Evolutionary conservation across 2,113 vertebrate species (phyloP), one percentile per base, ranked within the genome.

Genomic region (Pholis gunnellus): DNA sequence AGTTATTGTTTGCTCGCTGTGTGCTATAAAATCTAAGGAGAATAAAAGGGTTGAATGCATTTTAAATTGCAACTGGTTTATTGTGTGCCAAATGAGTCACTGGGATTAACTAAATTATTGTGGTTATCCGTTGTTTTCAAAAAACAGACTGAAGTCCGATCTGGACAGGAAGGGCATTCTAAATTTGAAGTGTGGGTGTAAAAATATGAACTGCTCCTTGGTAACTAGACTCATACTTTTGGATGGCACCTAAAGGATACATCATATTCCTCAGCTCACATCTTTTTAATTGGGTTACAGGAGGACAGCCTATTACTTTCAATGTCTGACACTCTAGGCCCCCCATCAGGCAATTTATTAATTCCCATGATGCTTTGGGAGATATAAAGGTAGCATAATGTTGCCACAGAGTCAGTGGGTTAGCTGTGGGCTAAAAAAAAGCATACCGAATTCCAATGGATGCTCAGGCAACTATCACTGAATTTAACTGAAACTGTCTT

Each of bases 191-290:
- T 18, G 46, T 48, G 46, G 46, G 46, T 18, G 15, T 48, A 15
- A 48, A 42, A 48, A 48, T 17, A 48, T 18, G 5, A 17, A 48
- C 18, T 48, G 46, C 46, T 48, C 46, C 46, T 17, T 18, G 46
- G 46, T 48, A 48, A 31, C 57, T 60, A 48, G 46, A 48, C 46
- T 48, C 57, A 59, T 59, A 59, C 54, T 59, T 59, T 20, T 61
- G 29, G 59, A 29, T 61, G 59, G 31, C 29, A 61, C 31, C 59
- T 20, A 17, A 36, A 61, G 59, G 59, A 61, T 7, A 15, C 11
- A 27, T 48, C 46, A 9, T 40, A 40, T 9, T 40, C 38, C 38
- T 40, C 46, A 20, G 17, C 38, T 40, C 1, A 13, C 27, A n/a
- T 25, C 20, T 10, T 25, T 36, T 52, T 25, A 71, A 18, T 70